phyloP scores from a whole-genome alignment of 2,888 invertebrate species.

The Liodrosophila aerea region DNA sequence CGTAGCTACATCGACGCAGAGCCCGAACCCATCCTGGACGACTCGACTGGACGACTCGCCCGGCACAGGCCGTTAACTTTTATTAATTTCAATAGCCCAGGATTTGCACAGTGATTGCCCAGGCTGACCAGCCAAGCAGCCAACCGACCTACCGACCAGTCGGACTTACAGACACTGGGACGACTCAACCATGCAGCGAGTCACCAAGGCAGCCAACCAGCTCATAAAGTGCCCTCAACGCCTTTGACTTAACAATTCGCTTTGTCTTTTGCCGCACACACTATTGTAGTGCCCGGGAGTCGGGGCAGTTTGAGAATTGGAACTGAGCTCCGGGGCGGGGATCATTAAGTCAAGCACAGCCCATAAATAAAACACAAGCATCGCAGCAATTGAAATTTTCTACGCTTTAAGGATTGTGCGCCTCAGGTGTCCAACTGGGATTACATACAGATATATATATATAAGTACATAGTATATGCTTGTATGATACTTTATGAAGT shows the following conservation, averaged over 20 bases:
- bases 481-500: constrained; percentile 49
- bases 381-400: constrained; percentile 50
- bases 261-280: constrained; percentile 62
- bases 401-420: constrained; percentile 33
- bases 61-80: constrained; percentile 79
- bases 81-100: constrained; percentile 79
- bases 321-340: constrained; percentile 31
- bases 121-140: constrained; percentile 37
- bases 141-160: constrained; percentile 19
- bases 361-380: constrained; percentile 73
- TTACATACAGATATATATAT: constrained; percentile 3
- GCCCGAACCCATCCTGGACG: constrained; percentile 12
- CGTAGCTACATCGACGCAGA: constrained; percentile 33
- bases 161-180: neutral
- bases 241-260: constrained; percentile 77
- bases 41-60: constrained; percentile 1
- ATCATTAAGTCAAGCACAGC: constrained; percentile 80
- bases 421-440: constrained; percentile 34
- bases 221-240: constrained; percentile 78
- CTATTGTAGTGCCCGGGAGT: constrained; percentile 19
- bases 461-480: no score
- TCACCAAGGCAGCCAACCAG: constrained; percentile 32
- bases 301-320: neutral
- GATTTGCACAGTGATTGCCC: constrained; percentile 78
- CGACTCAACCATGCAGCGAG: constrained; percentile 19